A percentile compares a stretch with the other conserved stretches of the same genome.
phyloP scores from a whole-genome alignment of 2,888 invertebrate genomes.

The Creontiades dilutus region DNA sequence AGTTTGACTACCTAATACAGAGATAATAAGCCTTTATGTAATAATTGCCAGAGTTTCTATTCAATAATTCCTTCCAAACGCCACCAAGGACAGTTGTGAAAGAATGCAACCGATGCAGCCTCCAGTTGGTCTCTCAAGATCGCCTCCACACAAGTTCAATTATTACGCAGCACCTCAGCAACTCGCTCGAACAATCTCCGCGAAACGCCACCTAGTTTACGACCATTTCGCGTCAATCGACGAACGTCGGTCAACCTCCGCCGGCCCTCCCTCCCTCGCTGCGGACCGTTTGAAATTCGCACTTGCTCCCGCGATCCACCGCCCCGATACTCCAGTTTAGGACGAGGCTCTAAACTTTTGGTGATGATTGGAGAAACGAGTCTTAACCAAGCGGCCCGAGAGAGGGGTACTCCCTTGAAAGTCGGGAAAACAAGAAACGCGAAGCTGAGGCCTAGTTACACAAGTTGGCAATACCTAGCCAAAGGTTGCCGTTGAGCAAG shows the following conservation, averaged over 20 bases:
- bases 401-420: constrained; percentile 2
- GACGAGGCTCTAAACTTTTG: background rate
- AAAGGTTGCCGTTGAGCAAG: constrained; percentile 10
- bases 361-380: constrained; percentile 18
- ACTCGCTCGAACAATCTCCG: too few species aligned
- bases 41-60: too few species aligned
- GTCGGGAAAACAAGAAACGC: constrained; percentile 16
- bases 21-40: too few species aligned
- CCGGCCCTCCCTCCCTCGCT: background rate
- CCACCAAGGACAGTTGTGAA: too few species aligned
- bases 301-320: background rate
- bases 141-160: too few species aligned
- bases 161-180: too few species aligned
- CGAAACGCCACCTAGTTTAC: background rate
- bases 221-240: background rate
- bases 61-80: too few species aligned
- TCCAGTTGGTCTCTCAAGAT: too few species aligned
- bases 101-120: too few species aligned
- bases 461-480: constrained; percentile 4
- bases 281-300: background rate
- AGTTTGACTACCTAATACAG: too few species aligned
- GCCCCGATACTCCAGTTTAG: background rate
- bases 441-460: constrained; percentile 25
- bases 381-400: background rate
- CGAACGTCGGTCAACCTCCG: background rate